Evolutionary conservation across 1,140 invertebrate species (phyloP), one percentile per base, ranked within the genome.

Genomic region (Solenopsis fugax): DNA sequence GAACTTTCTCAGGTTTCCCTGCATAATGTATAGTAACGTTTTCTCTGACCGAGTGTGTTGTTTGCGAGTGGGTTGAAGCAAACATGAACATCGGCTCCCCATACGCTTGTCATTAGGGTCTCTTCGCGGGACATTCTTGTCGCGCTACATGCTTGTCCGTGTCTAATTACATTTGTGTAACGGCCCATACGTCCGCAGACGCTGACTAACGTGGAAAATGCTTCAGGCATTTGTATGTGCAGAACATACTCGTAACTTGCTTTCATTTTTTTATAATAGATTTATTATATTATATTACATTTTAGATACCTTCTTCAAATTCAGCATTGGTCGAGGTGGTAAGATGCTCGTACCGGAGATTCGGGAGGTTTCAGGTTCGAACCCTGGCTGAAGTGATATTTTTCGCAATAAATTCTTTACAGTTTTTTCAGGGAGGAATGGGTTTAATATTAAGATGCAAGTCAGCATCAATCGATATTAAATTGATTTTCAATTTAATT

Each of bases 21-120:
- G 41, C 24, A 64, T 64, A 77, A 77, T 64, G 37, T 62, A 64
- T 41, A 64, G 24, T 29, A 76, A 60, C 37, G 29, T 62, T 62
- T 64, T 29, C n/a, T 29, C 75, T 64, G 58, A 21, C 65, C 41
- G 41, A 77, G 18, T 48, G 41, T 64, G 58, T 64, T 45, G 56
- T 64, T 64, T 34, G 37, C 13, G 29, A 4, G 10, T 48, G 29
- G 9, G 10, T 48, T 48, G 4, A 77, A 41, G 24, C 13, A 64
- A 77, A 64, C 29, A 34, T 50, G 24, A 64, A 77, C 58, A 64
- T 62, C 5, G 10, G 1, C 1, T 64, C 56, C 21, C 10, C 16
- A 60, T 60, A 58, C 37, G 18, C 21, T 62, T 37, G 60, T 77
- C 29, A 34, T 2, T 12, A 24, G 13, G n/a, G 24, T 62, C 37